Percentiles rank a stretch among this genome's conserved stretches.
Conservation (phyloP, 2,113 vertebrate species). For the Paracanthobrama guichenoti region DNA sequence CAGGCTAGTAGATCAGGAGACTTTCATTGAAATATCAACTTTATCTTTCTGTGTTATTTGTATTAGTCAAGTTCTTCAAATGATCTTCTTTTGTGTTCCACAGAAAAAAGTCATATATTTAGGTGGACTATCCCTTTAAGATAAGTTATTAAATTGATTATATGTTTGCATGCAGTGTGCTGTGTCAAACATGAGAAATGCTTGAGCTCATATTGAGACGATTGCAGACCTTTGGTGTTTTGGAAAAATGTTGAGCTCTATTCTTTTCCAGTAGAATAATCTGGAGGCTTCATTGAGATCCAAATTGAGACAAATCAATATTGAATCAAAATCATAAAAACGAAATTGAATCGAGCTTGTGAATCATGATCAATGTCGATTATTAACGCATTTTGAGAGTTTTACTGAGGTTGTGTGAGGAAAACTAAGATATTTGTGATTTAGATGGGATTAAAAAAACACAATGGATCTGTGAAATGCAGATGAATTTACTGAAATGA, state of each 20-base stretch:
- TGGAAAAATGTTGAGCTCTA: not conserved
- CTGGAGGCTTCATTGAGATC: not conserved
- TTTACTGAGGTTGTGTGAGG: no score
- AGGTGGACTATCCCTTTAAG: not conserved
- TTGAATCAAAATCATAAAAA: no score
- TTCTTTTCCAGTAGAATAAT: not conserved
- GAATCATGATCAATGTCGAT: no score
- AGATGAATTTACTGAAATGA: not conserved
- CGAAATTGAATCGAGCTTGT: no score
- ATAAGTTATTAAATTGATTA: not conserved
- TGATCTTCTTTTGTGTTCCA: not conserved
- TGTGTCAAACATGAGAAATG: no score
- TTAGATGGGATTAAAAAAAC: no score
- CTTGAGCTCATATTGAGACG: not conserved
- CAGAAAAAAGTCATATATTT: not conserved
- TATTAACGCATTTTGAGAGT: no score
- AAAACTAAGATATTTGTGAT: no score
- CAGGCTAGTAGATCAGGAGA: not conserved
- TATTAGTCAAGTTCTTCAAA: not conserved
- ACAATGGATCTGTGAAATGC: no score
- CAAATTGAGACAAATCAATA: no score
- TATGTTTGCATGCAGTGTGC: not conserved
- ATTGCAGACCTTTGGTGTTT: not conserved
- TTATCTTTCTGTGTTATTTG: not conserved
- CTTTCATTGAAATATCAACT: not conserved